Evolutionary conservation across 2,888 invertebrate species (phyloP), one percentile per base, ranked within the genome.

Genomic region (Orgyia antiqua): DNA sequence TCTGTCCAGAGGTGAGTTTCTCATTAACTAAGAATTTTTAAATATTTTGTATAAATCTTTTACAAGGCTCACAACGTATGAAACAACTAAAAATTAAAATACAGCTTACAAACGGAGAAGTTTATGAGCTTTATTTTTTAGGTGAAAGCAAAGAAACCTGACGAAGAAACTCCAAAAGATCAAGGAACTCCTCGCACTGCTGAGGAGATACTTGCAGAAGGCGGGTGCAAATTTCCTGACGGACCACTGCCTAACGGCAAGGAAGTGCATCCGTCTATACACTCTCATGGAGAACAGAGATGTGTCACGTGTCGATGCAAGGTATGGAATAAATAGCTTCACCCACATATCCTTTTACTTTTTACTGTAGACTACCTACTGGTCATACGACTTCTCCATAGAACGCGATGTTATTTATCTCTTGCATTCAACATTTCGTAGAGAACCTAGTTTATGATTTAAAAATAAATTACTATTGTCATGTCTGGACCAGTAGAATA

Each of bases 291-390:
- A 19, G 93, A 94, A 61, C 91, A 95, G 70, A 91, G 94, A 72
- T 97, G 97, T 74, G 93, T 97, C 67, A 93, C 93, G 52, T 97
- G 97, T 71, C 90, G 92, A 54, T 97, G 97, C 89, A 93, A 94
- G 90, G 96, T 96, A 79, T 48, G 44, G 6, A 3, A 11, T 5
- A n/a, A 4, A 10, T 24, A 17, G 13, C 2, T 12, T 10, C n/a
- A n/a, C n/a, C n/a, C n/a, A n/a, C n/a, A n/a, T n/a, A n/a, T n/a
- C n/a, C n/a, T n/a, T n/a, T n/a, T n/a, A n/a, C n/a, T n/a, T n/a
- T n/a, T n/a, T n/a, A n/a, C n/a, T n/a, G n/a, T n/a, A n/a, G n/a
- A n/a, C n/a, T n/a, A n/a, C n/a, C n/a, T n/a, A n/a, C n/a, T n/a
- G n/a, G n/a, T n/a, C n/a, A n/a, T n/a, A n/a, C n/a, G n/a, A n/a